Evolutionary conservation across 2,888 invertebrate genomes (phyloP).

Genomic region (Labia minor): DNA sequence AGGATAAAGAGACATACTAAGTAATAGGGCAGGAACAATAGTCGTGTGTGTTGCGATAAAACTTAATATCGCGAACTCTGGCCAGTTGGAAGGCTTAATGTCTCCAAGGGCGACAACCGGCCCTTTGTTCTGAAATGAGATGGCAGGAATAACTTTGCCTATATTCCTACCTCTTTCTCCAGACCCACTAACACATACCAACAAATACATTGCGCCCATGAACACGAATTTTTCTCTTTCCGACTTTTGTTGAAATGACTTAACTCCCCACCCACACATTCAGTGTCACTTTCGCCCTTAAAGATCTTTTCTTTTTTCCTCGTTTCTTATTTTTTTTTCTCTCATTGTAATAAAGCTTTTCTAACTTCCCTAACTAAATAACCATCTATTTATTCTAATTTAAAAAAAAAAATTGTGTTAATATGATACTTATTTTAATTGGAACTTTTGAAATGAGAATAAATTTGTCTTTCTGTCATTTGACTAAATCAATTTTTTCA

Average conservation of each 20-base stretch:
- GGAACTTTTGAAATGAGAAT: no score
- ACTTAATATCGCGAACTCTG: constrained; percentile 13
- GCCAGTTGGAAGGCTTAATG: background rate
- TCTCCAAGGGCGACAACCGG: constrained; percentile 4
- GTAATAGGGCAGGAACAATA: background rate
- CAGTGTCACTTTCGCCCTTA: background rate
- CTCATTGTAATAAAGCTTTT: background rate
- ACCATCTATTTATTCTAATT: background rate
- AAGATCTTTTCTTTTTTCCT: background rate
- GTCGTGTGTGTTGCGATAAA: constrained; percentile 13
- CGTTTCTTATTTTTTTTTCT: background rate
- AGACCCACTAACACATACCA: background rate
- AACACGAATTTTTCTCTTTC: background rate
- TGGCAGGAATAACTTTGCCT: constrained; percentile 6
- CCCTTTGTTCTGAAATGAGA: constrained; percentile 1
- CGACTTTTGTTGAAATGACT: background rate
- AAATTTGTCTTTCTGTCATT: no score
- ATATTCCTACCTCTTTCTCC: background rate
- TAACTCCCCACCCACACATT: background rate
- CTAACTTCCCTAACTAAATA: background rate
- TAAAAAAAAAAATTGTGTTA: no score
- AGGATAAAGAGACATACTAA: background rate
- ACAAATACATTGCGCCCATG: background rate
- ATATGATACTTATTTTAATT: no score
- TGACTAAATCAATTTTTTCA: no score